Base-by-base conservation (phyloP, 2,888 invertebrate species). In the Cephus pygmeus region DNA sequence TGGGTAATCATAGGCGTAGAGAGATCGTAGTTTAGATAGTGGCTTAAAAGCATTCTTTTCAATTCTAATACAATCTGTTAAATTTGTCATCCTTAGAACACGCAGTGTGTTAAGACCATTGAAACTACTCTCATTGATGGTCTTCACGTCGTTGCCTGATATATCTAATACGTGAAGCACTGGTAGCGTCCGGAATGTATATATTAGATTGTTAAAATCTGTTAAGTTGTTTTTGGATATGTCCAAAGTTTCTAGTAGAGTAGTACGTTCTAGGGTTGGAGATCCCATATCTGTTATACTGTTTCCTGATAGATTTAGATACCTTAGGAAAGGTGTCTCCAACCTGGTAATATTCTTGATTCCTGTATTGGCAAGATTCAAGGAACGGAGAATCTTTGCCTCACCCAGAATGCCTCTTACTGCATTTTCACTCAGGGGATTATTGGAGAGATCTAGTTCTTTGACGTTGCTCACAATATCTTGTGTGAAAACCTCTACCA, bases 401-500 rank as follows among this genome's bases (percentile, higher is more conserved):
- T 98, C 97, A 36, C 96, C 96, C 1, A 98, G 91, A 77, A 98
- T 94, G 88, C 96, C 96, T 73, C 92, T 93, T 0, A 97, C 93
- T 0, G 97, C 95, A 85, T 95, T 95, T 77, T 94, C 93, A 1
- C 95, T 95, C 1, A 98, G 90, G 0, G 97, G 97, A 92, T 98
- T 98, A 83, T 95, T 96, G 3, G 97, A 97, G 12, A 98, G 92
- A 91, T 98, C 97, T 12, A 98, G 92, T 82, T 95, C 94, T 89
- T 98, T 98, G 4, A 98, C 96, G 87, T 97, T 97, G 0, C 96
- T 96, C 93, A 98, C 95, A 1, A 97, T 95, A 78, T 97, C 96
- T 88, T 97, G 97, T 0, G 95, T 94, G 23, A 97, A 97, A 78
- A 98, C 95, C 77, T 96, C 95, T 31, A 93, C 93, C 73, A 98